phyloP scores from a whole-genome alignment of 2,113 vertebrate genomes.

The Neogale vison region DNA sequence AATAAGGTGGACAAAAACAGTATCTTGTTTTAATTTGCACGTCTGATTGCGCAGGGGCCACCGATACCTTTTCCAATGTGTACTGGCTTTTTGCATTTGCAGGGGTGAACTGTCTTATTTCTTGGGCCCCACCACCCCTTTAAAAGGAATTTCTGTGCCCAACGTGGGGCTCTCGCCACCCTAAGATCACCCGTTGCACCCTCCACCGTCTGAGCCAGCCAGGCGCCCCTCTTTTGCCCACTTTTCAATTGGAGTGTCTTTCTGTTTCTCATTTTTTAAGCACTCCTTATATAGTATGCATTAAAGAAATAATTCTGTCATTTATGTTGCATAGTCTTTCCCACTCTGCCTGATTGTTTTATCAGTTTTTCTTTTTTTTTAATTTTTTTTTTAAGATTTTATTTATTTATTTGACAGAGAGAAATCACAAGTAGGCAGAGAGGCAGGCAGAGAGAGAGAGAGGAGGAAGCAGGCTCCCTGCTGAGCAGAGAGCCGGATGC shows the following conservation, averaged over 20 bases:
- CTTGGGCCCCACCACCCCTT: background rate
- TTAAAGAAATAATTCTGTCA: constrained; percentile 3
- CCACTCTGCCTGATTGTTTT: background rate
- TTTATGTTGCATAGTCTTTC: background rate
- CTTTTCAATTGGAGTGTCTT: background rate
- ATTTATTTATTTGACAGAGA: too few relatives aligned
- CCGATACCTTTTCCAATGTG: background rate
- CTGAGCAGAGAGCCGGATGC: too few relatives aligned
- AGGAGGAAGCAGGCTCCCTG: too few relatives aligned
- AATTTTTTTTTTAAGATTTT: too few relatives aligned
- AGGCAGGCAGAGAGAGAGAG: too few relatives aligned
- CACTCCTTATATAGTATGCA: background rate
- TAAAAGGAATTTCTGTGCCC: background rate
- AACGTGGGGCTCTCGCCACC: background rate
- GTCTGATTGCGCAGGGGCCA: background rate
- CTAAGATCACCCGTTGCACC: background rate
- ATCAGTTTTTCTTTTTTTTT: background rate
- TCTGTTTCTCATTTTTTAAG: background rate
- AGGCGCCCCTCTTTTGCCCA: background rate
- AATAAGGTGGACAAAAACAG: background rate
- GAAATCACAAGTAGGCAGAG: too few relatives aligned
- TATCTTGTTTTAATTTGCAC: constrained; percentile 27
- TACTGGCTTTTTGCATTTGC: constrained; percentile 13
- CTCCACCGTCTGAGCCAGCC: background rate
- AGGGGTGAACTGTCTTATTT: background rate